Conservation (phyloP, 2,113 vertebrate genomes). For the Phalacrocorax aristotelis region DNA sequence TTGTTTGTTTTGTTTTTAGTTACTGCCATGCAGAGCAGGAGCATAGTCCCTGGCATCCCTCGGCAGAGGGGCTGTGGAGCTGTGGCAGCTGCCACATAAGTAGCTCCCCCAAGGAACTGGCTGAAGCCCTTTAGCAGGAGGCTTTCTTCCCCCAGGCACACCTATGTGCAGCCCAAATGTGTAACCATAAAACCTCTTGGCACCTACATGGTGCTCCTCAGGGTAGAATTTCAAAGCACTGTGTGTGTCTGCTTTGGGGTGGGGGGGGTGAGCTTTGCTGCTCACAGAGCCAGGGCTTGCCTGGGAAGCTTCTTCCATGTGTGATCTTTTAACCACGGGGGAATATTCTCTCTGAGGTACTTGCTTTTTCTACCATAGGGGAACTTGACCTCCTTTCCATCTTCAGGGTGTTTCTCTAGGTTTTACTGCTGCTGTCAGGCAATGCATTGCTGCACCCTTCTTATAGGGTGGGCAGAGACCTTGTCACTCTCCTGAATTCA, state of each 20-base stretch:
- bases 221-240: slow-evolving; percentile 41
- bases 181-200: slow-evolving; percentile 58
- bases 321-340: neutral
- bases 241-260: neutral
- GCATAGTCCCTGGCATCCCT: neutral
- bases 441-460: neutral
- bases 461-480: neutral
- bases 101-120: neutral
- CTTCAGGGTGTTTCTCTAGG: neutral
- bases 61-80: neutral
- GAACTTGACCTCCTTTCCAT: neutral
- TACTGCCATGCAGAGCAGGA: neutral
- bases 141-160: neutral
- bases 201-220: neutral
- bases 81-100: neutral
- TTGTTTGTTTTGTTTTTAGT: neutral
- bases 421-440: neutral
- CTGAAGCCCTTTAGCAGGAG: neutral
- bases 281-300: neutral
- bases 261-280: neutral
- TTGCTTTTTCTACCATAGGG: neutral
- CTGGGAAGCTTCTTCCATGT: rapidly evolving
- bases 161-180: slow-evolving; percentile 58
- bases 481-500: neutral
- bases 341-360: neutral